Conservation (phyloP, 2,797 vertebrate genomes). For the Danio choprae region DNA sequence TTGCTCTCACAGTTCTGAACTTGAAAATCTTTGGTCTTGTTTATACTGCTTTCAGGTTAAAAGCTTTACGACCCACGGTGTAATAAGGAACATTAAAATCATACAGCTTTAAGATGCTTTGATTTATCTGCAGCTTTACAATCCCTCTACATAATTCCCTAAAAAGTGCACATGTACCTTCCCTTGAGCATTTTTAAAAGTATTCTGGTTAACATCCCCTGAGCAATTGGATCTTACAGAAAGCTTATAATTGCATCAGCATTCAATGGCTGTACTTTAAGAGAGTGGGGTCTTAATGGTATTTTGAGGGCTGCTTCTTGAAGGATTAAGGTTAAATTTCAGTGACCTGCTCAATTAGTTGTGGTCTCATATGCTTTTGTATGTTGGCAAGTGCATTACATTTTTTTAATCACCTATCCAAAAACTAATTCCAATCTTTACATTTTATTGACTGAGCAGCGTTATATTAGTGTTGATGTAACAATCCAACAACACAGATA, state of each 20-base stretch:
- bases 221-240: slow-evolving; percentile 65
- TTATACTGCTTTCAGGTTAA: neutral
- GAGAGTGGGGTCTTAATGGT: slow-evolving; percentile 59
- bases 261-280: slow-evolving; percentile 33
- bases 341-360: slow-evolving; percentile 65
- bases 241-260: slow-evolving; percentile 63
- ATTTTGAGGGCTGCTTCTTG: slow-evolving; percentile 61
- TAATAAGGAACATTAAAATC: neutral
- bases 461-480: neutral
- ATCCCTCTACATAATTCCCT: neutral
- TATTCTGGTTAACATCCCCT: slow-evolving; percentile 67
- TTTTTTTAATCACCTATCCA: slow-evolving; percentile 1
- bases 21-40: neutral
- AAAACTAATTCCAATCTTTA: neutral
- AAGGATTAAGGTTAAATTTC: slow-evolving; percentile 67
- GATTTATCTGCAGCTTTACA: slow-evolving; percentile 12
- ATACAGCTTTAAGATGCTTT: neutral
- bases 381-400: slow-evolving; percentile 18
- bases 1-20: slow-evolving; percentile 7
- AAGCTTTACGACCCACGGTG: neutral
- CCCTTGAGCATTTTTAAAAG: slow-evolving; percentile 67
- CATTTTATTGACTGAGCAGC: no score
- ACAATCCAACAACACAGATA: neutral
- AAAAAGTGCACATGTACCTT: slow-evolving; percentile 41
- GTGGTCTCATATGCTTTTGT: slow-evolving; percentile 39